Conservation (phyloP, 2,888 invertebrate genomes). For the Callosobruchus maculatus region DNA sequence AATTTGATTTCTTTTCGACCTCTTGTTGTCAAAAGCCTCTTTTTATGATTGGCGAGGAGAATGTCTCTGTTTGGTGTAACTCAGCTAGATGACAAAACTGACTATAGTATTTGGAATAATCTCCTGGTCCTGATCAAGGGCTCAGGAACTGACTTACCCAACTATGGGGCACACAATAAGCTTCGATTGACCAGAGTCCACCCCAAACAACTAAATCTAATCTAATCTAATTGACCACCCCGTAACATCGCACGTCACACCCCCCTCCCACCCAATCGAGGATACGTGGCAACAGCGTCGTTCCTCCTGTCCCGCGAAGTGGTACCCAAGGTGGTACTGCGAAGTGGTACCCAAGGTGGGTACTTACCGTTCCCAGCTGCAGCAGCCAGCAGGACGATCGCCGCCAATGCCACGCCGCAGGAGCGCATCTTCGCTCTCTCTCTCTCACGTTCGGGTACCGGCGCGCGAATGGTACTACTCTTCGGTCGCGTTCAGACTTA, state of each 20-base stretch:
- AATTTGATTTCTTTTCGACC: no score
- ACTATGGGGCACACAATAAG: no score
- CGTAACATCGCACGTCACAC: neutral
- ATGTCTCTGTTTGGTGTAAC: no score
- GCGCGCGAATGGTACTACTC: neutral
- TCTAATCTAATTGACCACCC: neutral
- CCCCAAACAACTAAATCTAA: no score
- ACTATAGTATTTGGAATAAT: no score
- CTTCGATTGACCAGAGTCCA: no score
- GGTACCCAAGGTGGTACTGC: neutral
- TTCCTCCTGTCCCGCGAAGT: neutral
- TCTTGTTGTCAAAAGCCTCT: no score
- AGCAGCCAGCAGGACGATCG: neutral
- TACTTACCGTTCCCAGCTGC: neutral
- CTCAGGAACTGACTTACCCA: no score
- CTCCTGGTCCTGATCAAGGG: no score
- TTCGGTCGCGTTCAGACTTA: neutral
- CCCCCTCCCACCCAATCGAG: neutral
- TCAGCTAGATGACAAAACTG: no score
- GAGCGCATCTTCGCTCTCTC: neutral
- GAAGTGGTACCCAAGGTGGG: no score
- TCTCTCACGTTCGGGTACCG: neutral
- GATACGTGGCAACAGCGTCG: neutral
- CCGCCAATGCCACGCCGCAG: neutral
- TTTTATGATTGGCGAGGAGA: no score